phyloP scores from a whole-genome alignment of 2,113 vertebrate species.

The Sturnira hondurensis region DNA sequence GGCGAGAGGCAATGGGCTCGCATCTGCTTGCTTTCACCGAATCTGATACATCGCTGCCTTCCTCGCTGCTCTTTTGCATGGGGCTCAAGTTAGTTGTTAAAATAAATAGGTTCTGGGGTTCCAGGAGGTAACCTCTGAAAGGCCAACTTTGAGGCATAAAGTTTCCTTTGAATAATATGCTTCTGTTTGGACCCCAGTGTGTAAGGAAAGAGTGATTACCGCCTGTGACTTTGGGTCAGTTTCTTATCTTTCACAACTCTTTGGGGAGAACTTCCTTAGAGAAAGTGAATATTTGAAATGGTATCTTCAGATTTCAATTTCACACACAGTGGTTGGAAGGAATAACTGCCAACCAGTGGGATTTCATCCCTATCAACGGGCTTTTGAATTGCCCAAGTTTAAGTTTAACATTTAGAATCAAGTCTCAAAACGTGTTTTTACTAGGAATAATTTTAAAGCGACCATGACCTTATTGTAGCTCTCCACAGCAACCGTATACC shows the following conservation, averaged over 20 bases:
- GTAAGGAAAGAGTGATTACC: slow-evolving; percentile 24
- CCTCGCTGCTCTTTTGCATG: not conserved
- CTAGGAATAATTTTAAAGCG: slow-evolving; percentile 62
- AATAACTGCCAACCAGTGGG: slow-evolving; percentile 62
- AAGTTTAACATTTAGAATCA: slow-evolving; percentile 66
- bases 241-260: slow-evolving; percentile 70
- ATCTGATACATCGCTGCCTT: not conserved
- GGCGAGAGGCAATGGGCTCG: not conserved
- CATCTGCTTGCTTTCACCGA: slow-evolving; percentile 37
- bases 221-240: slow-evolving; percentile 57
- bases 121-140: not conserved
- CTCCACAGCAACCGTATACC: not conserved
- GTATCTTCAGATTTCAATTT: slow-evolving; percentile 77
- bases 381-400: slow-evolving; percentile 73
- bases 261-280: slow-evolving; percentile 66
- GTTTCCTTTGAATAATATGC: slow-evolving; percentile 46
- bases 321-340: slow-evolving; percentile 73
- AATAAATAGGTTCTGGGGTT: slow-evolving; percentile 41
- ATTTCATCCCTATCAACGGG: slow-evolving; percentile 67
- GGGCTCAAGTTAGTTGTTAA: slow-evolving; percentile 18
- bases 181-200: slow-evolving; percentile 24
- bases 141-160: not conserved
- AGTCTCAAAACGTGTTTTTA: slow-evolving; percentile 64
- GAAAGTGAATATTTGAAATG: slow-evolving; percentile 73
- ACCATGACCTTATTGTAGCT: slow-evolving; percentile 40